Evolutionary conservation across 2,888 invertebrate genomes (phyloP).

Genomic region (Cistogaster globosa): DNA sequence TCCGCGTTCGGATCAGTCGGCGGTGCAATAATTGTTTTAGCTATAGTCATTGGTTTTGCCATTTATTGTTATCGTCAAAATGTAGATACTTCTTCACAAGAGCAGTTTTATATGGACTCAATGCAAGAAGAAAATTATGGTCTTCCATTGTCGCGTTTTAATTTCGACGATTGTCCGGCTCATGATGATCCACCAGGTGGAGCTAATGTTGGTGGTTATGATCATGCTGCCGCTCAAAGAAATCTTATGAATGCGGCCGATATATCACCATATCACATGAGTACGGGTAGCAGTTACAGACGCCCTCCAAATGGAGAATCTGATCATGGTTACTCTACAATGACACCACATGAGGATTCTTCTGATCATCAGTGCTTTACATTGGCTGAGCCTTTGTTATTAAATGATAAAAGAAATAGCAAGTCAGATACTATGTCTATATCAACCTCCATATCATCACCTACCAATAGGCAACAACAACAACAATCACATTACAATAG

Average conservation of each 20-base stretch:
- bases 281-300: conserved; percentile 87
- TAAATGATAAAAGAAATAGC: conserved; percentile 83
- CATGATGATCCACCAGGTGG: conserved; percentile 83
- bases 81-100: conserved; percentile 79
- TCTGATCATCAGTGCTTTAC: conserved; percentile 92
- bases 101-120: conserved; percentile 84
- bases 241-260: conserved; percentile 86
- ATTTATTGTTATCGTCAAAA: conserved; percentile 93
- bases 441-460: conserved; percentile 84
- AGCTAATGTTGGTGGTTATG: conserved; percentile 82
- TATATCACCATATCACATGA: conserved; percentile 94
- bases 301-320: conserved; percentile 88
- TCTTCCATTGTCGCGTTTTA: conserved; percentile 89
- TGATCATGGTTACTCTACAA: conserved; percentile 97
- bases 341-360: conserved; percentile 95
- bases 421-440: conserved; percentile 86
- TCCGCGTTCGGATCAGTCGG: conserved; percentile 94
- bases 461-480: conserved; percentile 77
- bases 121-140: conserved; percentile 84
- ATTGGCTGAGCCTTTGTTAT: conserved; percentile 86
- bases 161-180: conserved; percentile 87
- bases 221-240: conserved; percentile 82
- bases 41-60: conserved; percentile 90
- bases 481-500: conserved; percentile 73
- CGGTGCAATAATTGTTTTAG: conserved; percentile 92